Percentiles rank a stretch among this genome's conserved stretches.
These are phyloP conservation scores for Arenaria interpres DNA, from an alignment of 2,113 vertebrate species.

Conservation along the genomic window DNA sequence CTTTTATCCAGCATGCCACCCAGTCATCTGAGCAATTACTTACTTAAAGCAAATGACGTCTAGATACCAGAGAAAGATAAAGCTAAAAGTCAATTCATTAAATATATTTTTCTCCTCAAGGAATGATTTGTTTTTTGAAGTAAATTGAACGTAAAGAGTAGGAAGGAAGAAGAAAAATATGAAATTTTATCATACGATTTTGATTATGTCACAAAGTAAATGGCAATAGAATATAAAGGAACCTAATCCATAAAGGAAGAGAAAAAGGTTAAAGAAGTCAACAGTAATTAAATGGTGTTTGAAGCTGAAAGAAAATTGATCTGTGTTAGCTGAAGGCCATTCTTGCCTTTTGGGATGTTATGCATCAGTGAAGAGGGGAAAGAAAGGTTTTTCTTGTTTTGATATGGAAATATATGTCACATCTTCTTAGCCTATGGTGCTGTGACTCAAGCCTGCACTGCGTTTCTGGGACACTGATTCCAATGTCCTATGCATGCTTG, in stretches of 20 bases:
- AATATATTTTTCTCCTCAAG: constrained; percentile 46
- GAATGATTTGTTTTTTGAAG: constrained; percentile 57
- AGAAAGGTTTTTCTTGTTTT: constrained; percentile 73
- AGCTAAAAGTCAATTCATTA: constrained; percentile 57
- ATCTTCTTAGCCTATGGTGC: constrained; percentile 66
- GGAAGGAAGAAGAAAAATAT: constrained; percentile 58
- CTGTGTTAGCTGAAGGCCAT: constrained; percentile 75
- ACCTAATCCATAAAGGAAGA: constrained; percentile 73
- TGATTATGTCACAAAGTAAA: constrained; percentile 71
- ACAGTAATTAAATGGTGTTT: constrained; percentile 77
- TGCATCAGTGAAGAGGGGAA: constrained; percentile 63
- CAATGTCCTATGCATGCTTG: constrained; percentile 49
- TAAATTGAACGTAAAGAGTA: constrained; percentile 52
- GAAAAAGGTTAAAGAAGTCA: constrained; percentile 77
- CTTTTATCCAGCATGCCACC: constrained; percentile 11
- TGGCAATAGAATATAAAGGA: constrained; percentile 64
- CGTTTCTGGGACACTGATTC: constrained; percentile 57
- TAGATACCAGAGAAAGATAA: constrained; percentile 37
- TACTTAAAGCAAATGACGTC: constrained; percentile 28
- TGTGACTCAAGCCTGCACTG: constrained; percentile 61
- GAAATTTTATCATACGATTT: constrained; percentile 65
- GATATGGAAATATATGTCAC: constrained; percentile 73
- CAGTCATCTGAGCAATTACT: constrained; percentile 45
- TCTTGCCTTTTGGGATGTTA: constrained; percentile 75
- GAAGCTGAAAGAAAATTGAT: constrained; percentile 75